Conservation (phyloP, 2,113 vertebrate species). For the Catharus fuscescens region DNA sequence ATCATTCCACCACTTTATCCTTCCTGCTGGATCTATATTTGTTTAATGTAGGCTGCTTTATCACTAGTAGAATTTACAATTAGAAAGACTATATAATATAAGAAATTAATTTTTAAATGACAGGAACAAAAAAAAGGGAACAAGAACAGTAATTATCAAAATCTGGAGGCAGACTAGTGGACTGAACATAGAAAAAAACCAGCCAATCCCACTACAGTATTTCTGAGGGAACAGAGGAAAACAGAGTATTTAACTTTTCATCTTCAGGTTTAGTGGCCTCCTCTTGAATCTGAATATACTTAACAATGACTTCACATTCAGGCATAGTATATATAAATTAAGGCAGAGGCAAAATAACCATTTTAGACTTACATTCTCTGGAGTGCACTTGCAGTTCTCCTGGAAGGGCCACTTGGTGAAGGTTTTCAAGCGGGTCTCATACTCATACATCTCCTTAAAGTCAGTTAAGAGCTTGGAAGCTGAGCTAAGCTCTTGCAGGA, state of each 20-base stretch:
- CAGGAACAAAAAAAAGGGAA: not conserved
- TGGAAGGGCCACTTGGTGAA: slow-evolving; percentile 82
- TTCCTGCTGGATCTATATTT: accelerated
- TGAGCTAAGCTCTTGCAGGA: not conserved
- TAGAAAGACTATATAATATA: not conserved
- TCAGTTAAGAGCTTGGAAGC: slow-evolving; percentile 4
- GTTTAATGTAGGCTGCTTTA: not conserved
- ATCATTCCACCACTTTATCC: not conserved
- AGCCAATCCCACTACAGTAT: not conserved
- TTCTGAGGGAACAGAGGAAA: not conserved
- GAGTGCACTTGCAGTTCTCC: slow-evolving; percentile 80
- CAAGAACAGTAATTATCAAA: not conserved
- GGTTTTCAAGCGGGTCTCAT: slow-evolving; percentile 73
- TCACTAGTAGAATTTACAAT: not conserved
- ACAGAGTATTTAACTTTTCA: not conserved
- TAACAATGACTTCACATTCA: not conserved
- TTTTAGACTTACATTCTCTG: slow-evolving; percentile 76
- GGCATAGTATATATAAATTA: not conserved
- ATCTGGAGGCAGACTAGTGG: not conserved
- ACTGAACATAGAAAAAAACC: not conserved
- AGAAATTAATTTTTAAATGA: not conserved
- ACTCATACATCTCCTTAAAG: slow-evolving; percentile 77
- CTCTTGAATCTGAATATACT: not conserved
- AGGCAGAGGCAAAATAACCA: not conserved
- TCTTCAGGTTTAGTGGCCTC: accelerated